Percentiles rank a stretch among this genome's conserved stretches.
Conservation (phyloP, 2,113 vertebrate species). For the Felis chaus region DNA sequence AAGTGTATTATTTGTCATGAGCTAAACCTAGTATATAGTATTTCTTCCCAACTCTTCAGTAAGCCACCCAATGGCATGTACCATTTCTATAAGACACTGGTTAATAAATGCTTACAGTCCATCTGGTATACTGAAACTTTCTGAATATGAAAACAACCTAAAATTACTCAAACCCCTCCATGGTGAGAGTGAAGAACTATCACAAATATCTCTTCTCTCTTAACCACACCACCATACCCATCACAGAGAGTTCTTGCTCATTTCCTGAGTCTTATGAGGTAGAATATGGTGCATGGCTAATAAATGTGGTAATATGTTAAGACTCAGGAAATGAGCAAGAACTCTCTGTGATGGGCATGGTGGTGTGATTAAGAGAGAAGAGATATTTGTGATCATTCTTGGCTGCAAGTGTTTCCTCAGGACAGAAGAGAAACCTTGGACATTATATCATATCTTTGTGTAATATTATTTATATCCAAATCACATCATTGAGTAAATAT, state of each 20-base stretch:
- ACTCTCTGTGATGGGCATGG: not conserved
- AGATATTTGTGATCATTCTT: not conserved
- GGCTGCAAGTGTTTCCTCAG: not conserved
- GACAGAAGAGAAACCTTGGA: not conserved
- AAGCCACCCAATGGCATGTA: not conserved
- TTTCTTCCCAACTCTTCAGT: not conserved
- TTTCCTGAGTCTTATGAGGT: not conserved
- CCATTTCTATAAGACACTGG: not conserved
- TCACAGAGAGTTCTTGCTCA: not conserved
- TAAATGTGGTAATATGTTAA: too few species aligned
- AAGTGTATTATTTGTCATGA: not conserved
- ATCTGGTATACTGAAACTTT: not conserved
- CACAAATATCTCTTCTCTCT: not conserved
- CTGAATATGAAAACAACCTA: not conserved
- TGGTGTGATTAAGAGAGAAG: not conserved
- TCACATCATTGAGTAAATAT: not conserved
- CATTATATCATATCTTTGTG: not conserved
- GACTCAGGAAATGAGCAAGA: not conserved
- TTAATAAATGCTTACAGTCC: not conserved
- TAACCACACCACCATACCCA: not conserved
- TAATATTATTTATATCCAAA: not conserved
- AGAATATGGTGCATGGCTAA: too few species aligned
- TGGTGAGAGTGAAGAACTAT: not conserved
- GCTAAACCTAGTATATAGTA: not conserved
- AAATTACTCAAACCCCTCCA: not conserved